Percentiles rank a stretch among this genome's conserved stretches.
phyloP scores from a whole-genome alignment of 30 jellyfish, hydroid and myxozoan genomes.

The Hydractinia symbiolongicarpus region DNA sequence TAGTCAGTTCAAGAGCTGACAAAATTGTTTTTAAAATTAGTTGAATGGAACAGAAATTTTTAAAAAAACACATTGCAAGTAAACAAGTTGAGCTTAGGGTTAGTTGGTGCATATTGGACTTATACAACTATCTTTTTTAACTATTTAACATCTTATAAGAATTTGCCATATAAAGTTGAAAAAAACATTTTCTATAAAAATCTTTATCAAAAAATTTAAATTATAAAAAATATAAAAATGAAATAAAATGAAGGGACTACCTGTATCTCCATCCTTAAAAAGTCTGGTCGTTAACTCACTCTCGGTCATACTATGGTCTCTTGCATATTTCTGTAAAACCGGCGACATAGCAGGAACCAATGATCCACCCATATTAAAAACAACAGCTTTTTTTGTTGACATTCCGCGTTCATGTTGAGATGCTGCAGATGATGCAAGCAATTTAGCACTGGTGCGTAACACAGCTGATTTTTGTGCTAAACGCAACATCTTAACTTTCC shows the following conservation, averaged over 20 bases:
- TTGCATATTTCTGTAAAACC: slow-evolving; percentile 30
- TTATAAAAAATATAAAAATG: no score
- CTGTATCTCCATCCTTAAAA: slow-evolving; percentile 38
- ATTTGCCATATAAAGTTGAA: no score
- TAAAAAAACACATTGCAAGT: no score
- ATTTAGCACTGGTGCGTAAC: slow-evolving; percentile 15
- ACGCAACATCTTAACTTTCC: slow-evolving; percentile 24
- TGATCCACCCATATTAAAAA: slow-evolving; percentile 32
- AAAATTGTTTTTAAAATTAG: no score
- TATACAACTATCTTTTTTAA: no score
- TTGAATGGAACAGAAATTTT: no score
- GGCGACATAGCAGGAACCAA: slow-evolving; percentile 33
- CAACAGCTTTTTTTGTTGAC: slow-evolving; percentile 39
- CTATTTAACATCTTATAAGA: no score
- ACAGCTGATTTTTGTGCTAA: slow-evolving; percentile 14
- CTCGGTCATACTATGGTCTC: slow-evolving; percentile 29
- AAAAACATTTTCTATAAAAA: no score
- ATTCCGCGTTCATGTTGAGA: slow-evolving; percentile 23
- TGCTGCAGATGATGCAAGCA: slow-evolving; percentile 20
- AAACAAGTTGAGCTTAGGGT: no score
- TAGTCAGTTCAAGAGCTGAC: no score
- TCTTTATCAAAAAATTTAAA: no score
- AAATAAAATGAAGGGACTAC: not conserved
- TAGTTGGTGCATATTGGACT: no score
- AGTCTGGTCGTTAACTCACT: slow-evolving; percentile 29